Conservation (phyloP, 2,113 vertebrate genomes). For the Varanus komodoensis region DNA sequence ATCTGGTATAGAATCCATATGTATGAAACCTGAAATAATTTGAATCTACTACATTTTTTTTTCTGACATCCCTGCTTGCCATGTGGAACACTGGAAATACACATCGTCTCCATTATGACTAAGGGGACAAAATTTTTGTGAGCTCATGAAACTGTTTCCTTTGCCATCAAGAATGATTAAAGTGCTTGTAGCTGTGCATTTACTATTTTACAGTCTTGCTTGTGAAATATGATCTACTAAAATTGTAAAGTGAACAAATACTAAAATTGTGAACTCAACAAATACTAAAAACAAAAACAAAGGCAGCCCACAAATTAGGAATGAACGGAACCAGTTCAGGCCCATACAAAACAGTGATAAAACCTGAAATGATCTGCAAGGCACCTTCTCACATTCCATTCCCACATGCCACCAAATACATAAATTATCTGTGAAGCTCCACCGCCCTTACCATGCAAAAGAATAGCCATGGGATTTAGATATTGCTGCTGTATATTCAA, state of each 20-base stretch:
- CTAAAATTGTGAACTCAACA: slow-evolving; percentile 18
- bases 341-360: slow-evolving; percentile 40
- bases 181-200: no score
- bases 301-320: slow-evolving; percentile 30
- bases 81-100: no score
- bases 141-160: background rate
- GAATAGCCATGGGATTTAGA: slow-evolving; percentile 52
- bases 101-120: background rate
- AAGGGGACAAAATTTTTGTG: background rate
- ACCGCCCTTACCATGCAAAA: slow-evolving; percentile 50
- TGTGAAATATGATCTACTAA: slow-evolving; percentile 40
- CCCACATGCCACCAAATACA: slow-evolving; percentile 24
- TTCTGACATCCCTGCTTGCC: no score
- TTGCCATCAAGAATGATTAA: background rate
- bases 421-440: slow-evolving; percentile 54
- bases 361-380: slow-evolving; percentile 34
- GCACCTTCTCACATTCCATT: slow-evolving; percentile 24
- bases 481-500: background rate
- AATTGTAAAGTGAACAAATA: slow-evolving; percentile 46
- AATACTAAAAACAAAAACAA: slow-evolving; percentile 21
- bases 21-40: no score
- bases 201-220: background rate
- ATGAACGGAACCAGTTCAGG: slow-evolving; percentile 26
- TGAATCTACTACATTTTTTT: no score
- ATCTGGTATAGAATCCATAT: no score